Evolutionary conservation across 2,888 invertebrate species (phyloP).

Genomic region (Periphyllus acericola): DNA sequence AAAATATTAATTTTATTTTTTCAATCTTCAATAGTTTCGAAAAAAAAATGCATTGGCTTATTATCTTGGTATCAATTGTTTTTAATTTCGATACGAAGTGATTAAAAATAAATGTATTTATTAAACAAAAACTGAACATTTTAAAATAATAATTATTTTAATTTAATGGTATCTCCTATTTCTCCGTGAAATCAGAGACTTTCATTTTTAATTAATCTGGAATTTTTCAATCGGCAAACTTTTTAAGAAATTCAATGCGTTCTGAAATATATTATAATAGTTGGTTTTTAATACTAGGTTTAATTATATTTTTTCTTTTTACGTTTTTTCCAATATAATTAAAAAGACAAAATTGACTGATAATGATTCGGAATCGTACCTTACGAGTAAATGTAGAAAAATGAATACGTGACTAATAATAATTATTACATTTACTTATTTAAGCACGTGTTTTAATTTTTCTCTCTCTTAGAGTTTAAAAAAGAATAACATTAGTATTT

Average conservation of each 20-base stretch:
- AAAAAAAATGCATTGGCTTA: too few species aligned
- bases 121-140: background rate
- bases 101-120: background rate
- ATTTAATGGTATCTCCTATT: background rate
- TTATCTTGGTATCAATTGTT: background rate
- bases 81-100: background rate
- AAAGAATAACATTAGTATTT: too few species aligned
- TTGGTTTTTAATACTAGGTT: background rate
- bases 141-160: background rate
- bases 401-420: background rate
- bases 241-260: background rate
- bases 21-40: too few species aligned
- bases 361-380: background rate
- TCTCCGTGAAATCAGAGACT: background rate
- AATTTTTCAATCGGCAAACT: background rate
- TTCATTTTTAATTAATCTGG: slow-evolving; percentile 7
- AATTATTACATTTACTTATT: too few species aligned
- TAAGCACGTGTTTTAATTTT: too few species aligned
- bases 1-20: too few species aligned
- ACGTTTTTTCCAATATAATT: background rate
- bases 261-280: background rate
- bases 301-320: background rate
- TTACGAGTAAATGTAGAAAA: too few species aligned
- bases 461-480: too few species aligned
- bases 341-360: background rate